A percentile compares a stretch with the other conserved stretches of the same genome.
Evolutionary conservation across 2,888 invertebrate species (phyloP).

Genomic region (Protophormia terraenovae): DNA sequence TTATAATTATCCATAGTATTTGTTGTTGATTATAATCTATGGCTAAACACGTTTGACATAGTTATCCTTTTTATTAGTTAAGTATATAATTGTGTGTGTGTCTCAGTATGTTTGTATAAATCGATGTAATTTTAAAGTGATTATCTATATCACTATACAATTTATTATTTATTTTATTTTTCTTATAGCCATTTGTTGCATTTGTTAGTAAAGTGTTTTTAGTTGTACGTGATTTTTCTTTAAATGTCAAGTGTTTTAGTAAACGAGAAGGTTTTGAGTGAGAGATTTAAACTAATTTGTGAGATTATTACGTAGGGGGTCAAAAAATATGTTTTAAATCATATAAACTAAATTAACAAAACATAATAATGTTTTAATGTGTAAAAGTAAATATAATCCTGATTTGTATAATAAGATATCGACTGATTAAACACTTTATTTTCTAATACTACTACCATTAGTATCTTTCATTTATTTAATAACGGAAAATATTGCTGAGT

Average conservation of each 20-base stretch:
- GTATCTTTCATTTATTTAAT: too few relatives aligned
- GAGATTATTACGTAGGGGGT: slow-evolving; percentile 4
- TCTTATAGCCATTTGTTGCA: background rate
- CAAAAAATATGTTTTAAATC: background rate
- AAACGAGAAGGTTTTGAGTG: slow-evolving; percentile 5
- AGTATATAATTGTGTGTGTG: background rate
- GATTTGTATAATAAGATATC: too few relatives aligned
- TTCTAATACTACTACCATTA: too few relatives aligned
- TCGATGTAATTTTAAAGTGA: slow-evolving; percentile 28
- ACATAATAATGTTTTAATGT: too few relatives aligned
- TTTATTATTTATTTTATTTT: slow-evolving; percentile 6
- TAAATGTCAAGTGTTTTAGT: slow-evolving; percentile 56
- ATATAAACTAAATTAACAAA: too few relatives aligned
- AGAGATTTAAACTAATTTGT: slow-evolving; percentile 33
- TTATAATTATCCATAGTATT: background rate
- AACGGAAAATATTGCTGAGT: too few relatives aligned
- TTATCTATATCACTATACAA: slow-evolving; percentile 4
- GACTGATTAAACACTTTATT: too few relatives aligned
- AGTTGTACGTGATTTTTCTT: slow-evolving; percentile 40
- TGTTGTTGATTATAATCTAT: slow-evolving; percentile 51
- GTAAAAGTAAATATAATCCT: too few relatives aligned
- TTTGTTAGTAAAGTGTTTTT: slow-evolving; percentile 13
- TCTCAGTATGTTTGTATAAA: background rate
- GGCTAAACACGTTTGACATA: slow-evolving; percentile 64
- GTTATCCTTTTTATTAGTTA: slow-evolving; percentile 58